Evolutionary conservation across 2,113 vertebrate genomes (phyloP).

Genomic region (Megaceryle torquata): DNA sequence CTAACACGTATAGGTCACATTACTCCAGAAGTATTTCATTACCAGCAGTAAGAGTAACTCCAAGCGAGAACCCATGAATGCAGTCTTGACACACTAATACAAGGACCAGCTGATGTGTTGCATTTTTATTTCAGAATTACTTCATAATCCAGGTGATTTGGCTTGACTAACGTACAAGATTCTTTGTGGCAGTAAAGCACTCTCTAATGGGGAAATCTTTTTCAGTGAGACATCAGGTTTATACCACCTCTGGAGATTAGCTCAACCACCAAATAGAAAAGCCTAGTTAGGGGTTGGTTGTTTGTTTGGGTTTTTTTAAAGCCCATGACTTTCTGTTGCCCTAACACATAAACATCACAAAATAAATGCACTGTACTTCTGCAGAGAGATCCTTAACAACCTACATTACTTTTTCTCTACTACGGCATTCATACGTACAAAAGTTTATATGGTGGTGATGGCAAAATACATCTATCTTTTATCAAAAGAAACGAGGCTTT

Average conservation of each 20-base stretch:
- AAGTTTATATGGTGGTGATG: neutral
- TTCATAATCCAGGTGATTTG: neutral
- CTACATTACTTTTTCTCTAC: neutral
- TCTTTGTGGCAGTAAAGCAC: neutral
- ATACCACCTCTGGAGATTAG: neutral
- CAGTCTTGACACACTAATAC: neutral
- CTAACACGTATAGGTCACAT: neutral
- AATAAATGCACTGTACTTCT: neutral
- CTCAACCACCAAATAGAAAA: neutral
- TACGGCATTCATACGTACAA: neutral
- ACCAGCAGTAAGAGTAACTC: neutral
- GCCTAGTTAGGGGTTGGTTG: neutral
- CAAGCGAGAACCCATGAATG: neutral
- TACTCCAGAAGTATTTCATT: neutral
- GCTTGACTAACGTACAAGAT: neutral
- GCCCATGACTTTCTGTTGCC: neutral
- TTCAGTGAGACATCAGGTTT: neutral
- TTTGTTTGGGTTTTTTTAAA: neutral
- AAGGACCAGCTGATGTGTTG: too few relatives aligned
- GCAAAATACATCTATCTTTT: neutral
- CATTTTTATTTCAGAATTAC: neutral
- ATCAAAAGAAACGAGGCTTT: neutral
- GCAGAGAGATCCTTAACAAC: neutral
- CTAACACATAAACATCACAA: neutral
- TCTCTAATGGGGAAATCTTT: neutral